Conservation (phyloP, 2,113 vertebrate species). For the Ctenomys sociabilis region DNA sequence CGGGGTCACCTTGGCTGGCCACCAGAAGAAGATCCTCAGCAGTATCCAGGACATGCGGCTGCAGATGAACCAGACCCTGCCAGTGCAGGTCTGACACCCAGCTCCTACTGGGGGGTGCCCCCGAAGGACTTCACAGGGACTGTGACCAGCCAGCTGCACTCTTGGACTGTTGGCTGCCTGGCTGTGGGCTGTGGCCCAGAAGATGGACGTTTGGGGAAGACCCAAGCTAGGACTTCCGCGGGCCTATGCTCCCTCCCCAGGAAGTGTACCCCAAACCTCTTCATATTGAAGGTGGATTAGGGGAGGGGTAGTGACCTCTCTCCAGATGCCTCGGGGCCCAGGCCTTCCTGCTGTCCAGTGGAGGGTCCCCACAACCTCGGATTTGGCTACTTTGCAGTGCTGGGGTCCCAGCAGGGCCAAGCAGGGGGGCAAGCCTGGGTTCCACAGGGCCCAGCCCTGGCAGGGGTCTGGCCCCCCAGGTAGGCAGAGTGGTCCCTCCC, state of each 20-base stretch:
- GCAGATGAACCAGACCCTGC: constrained; percentile 99
- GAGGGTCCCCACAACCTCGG: constrained; percentile 76
- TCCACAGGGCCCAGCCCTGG: constrained; percentile 83
- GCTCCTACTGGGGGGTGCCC: constrained; percentile 82
- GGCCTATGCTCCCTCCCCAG: constrained; percentile 83
- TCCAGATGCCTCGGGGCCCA: constrained; percentile 80
- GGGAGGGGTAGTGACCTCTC: constrained; percentile 83
- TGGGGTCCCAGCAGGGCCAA: constrained; percentile 77
- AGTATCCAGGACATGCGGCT: constrained; percentile 99
- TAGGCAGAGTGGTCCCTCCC: constrained; percentile 80
- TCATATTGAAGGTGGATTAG: constrained; percentile 99
- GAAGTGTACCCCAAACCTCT: constrained; percentile 90
- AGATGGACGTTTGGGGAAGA: constrained; percentile 82
- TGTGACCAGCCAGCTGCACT: constrained; percentile 91
- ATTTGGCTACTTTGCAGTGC: constrained; percentile 74
- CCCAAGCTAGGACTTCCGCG: constrained; percentile 79
- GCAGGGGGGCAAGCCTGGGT: constrained; percentile 64
- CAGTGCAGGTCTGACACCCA: constrained; percentile 96
- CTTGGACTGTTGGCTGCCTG: constrained; percentile 88
- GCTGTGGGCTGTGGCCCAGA: constrained; percentile 85
- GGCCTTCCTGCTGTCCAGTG: constrained; percentile 84
- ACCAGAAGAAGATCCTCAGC: constrained; percentile 99
- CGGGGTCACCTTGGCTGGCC: constrained; percentile 97
- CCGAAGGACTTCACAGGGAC: constrained; percentile 86
- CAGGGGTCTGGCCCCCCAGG: constrained; percentile 79